phyloP scores from a whole-genome alignment of 2,797 vertebrate species.

The Prionace glauca region DNA sequence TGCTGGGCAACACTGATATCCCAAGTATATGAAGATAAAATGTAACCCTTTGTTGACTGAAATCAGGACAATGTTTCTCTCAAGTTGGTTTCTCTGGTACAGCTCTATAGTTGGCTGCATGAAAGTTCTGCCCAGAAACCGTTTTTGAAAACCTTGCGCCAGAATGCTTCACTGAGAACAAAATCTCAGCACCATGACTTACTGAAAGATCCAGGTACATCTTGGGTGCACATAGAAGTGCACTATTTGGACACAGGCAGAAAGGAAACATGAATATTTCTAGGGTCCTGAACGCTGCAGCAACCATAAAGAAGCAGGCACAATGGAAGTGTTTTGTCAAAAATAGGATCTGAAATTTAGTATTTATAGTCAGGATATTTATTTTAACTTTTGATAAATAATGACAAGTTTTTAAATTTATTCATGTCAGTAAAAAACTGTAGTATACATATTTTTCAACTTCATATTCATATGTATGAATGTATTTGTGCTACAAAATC shows the following conservation, averaged over 20 bases:
- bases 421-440: not conserved
- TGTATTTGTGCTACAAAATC: not conserved
- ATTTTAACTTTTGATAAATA: not conserved
- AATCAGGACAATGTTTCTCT: not conserved
- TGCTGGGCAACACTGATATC: not conserved
- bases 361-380: not conserved
- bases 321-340: not conserved
- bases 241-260: not conserved
- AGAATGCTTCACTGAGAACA: not conserved
- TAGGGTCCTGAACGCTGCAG: not conserved
- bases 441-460: not conserved
- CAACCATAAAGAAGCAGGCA: not conserved
- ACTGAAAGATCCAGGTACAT: not conserved
- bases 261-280: not conserved
- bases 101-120: not conserved
- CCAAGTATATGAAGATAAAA: not conserved
- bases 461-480: not conserved
- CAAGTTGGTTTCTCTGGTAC: not conserved
- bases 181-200: not conserved
- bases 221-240: not conserved
- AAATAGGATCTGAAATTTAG: not conserved
- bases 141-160: not conserved
- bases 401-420: not conserved
- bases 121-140: not conserved
- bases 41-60: not conserved